Evolutionary conservation across 2,888 invertebrate species (phyloP), one percentile per base, ranked within the genome.

Genomic region (Cephonodes hylas): DNA sequence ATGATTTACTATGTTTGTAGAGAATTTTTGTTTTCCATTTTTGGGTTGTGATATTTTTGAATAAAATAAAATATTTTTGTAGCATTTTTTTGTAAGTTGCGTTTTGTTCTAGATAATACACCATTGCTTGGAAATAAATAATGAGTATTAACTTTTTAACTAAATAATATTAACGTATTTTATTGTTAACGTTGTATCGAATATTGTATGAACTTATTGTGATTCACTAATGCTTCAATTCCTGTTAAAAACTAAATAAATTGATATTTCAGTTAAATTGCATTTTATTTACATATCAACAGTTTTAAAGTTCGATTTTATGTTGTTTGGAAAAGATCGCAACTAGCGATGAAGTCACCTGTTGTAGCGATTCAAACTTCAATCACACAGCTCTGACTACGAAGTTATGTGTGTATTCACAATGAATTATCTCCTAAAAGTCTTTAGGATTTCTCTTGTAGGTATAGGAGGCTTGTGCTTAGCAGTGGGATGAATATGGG

Each of bases 211-310:
- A 38, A 38, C 38, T 13, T 8, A 53, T 10, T 31, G 53, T 53
- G 15, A 53, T 31, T 31, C 8, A 48, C 44, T 44, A 15, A 45
- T 20, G 53, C 53, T 31, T 53, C 31, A 53, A 53, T 10, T 53
- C 53, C 31, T 31, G 53, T 53, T 53, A 53, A 31, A 53, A 3
- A 18, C 18, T 53, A 31, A 53, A 53, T 53, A 53, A 53, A 53
- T 53, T 18, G 31, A 18, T 8, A 53, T 15, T 27, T 53, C 10
- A 53, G 53, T 53, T 53, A 31, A 27, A 13, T 2, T 6, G 25
- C 6, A 0, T 46, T 46, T 48, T 48, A 48, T 27, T 48, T 27
- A 20, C 7, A 27, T 3, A n/a, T 25, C 15, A 13, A 15, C 1
- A 15, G 18, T n/a, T n/a, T n/a, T n/a, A n/a, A n/a, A n/a, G n/a